Evolutionary conservation across 2,113 vertebrate species (phyloP).

Genomic region (Brachypodius melanocephalos): DNA sequence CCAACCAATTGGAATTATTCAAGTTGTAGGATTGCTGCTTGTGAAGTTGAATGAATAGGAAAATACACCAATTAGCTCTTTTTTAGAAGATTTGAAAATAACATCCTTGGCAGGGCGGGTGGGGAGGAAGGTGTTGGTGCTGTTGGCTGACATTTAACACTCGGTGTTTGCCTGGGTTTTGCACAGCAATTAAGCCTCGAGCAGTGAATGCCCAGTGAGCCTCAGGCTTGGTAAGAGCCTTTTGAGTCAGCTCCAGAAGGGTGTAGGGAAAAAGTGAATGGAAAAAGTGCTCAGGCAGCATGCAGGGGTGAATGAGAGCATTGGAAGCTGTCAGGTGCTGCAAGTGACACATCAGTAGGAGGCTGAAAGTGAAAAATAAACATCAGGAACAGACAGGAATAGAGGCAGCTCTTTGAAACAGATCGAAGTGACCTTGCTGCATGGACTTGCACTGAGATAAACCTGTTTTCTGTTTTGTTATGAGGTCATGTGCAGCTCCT

Average conservation of each 20-base stretch:
- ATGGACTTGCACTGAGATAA: background rate
- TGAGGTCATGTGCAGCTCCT: background rate
- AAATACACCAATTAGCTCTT: background rate
- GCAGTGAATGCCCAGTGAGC: background rate
- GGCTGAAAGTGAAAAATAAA: background rate
- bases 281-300: background rate
- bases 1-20: background rate
- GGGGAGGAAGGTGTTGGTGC: background rate
- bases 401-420: background rate
- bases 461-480: background rate
- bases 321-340: background rate
- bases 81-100: background rate
- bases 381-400: background rate
- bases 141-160: background rate
- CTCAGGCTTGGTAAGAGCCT: background rate
- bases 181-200: background rate
- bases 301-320: background rate
- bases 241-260: background rate
- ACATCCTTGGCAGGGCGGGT: background rate
- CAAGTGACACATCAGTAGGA: background rate
- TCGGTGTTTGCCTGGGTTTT: background rate
- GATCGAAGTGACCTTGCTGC: background rate
- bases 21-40: background rate
- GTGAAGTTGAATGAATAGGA: background rate
- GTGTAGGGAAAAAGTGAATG: background rate